These are phyloP conservation scores for Limnephilus marmoratus DNA, from an alignment of 2,888 invertebrate genomes.

Conservation along the genomic window DNA sequence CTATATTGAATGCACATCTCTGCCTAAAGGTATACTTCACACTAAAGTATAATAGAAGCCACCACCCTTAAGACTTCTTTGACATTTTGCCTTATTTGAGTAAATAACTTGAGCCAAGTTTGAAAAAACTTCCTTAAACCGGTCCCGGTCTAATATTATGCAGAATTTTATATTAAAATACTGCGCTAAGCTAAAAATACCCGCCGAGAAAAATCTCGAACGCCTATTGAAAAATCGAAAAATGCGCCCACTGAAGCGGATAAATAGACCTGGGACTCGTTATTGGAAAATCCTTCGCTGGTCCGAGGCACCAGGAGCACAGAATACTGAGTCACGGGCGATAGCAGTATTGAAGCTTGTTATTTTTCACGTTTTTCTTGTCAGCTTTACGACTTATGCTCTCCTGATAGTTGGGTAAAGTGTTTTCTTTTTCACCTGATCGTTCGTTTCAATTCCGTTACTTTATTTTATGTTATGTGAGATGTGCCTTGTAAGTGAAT, in stretches of 20 bases:
- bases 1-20: too few relatives aligned
- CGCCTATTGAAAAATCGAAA: background rate
- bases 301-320: background rate
- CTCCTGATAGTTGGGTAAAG: background rate
- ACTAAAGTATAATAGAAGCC: too few relatives aligned
- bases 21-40: too few relatives aligned
- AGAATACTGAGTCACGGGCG: background rate
- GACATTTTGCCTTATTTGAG: background rate
- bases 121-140: background rate
- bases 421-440: background rate
- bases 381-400: slow-evolving; percentile 22
- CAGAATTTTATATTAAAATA: background rate
- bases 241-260: background rate
- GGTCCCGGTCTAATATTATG: background rate
- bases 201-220: background rate
- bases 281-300: background rate
- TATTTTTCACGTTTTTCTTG: slow-evolving; percentile 12
- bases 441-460: background rate
- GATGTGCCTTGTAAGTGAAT: background rate
- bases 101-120: background rate
- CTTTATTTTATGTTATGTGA: background rate
- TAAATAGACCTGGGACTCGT: background rate
- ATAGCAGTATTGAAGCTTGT: background rate
- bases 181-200: background rate
- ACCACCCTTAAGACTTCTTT: background rate